A percentile compares a stretch with the other conserved stretches of the same genome.
phyloP scores from a whole-genome alignment of 1,140 invertebrate genomes.

The Lordiphosa mommai region DNA sequence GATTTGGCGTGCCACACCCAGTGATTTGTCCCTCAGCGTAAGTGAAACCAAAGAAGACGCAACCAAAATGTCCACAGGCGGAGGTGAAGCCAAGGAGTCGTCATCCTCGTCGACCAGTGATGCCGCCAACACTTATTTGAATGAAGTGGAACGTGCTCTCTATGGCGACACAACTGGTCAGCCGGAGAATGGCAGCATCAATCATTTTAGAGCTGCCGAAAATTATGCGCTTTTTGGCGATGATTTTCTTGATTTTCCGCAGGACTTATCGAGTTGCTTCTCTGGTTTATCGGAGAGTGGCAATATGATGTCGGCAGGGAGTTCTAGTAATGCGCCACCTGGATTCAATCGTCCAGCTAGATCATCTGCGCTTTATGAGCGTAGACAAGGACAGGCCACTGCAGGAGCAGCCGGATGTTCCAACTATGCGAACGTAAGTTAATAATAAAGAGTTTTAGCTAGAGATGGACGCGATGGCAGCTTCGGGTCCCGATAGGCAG shows the following conservation, averaged over 20 bases:
- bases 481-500: too few relatives aligned
- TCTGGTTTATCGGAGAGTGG: not conserved
- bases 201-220: slow-evolving; percentile 66
- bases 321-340: slow-evolving; percentile 8
- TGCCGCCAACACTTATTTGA: slow-evolving; percentile 14
- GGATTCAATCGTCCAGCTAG: slow-evolving; percentile 29
- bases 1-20: slow-evolving; percentile 39
- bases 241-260: slow-evolving; percentile 42
- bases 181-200: slow-evolving; percentile 39
- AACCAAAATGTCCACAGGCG: not conserved
- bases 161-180: slow-evolving; percentile 41
- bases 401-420: not conserved
- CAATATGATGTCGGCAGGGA: not conserved
- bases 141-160: slow-evolving; percentile 42
- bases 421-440: slow-evolving; percentile 6
- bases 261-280: slow-evolving; percentile 23
- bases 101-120: not conserved
- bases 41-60: not conserved
- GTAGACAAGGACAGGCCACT: not conserved
- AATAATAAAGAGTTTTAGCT: too few relatives aligned
- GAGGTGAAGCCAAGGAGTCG: not conserved
- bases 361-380: slow-evolving; percentile 14
- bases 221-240: slow-evolving; percentile 53
- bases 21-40: slow-evolving; percentile 13
- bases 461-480: too few relatives aligned